Evolutionary conservation across 2,113 vertebrate species (phyloP).

Genomic region (Entomyzon cyanotis): DNA sequence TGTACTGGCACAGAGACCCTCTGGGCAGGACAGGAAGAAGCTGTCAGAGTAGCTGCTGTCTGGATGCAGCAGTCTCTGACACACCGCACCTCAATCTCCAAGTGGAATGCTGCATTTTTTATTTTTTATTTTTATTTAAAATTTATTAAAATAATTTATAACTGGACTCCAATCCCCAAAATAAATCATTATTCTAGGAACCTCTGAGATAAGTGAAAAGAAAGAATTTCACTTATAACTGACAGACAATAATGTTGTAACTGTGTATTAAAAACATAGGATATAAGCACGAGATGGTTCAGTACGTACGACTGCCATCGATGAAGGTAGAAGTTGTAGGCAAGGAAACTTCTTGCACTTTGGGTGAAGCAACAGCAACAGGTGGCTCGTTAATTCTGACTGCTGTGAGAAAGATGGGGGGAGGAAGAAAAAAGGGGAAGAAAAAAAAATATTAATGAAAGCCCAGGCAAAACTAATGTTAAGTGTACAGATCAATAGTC

Average conservation of each 20-base stretch:
- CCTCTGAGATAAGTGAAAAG: neutral
- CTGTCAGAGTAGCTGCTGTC: neutral
- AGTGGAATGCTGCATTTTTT: neutral
- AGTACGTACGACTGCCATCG: conserved; percentile 81
- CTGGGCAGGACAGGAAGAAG: neutral
- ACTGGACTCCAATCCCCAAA: neutral
- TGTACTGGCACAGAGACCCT: neutral
- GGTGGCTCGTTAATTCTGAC: conserved; percentile 72
- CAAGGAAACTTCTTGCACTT: conserved; percentile 73
- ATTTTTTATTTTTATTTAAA: too few relatives aligned
- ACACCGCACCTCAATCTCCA: neutral
- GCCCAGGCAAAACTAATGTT: neutral
- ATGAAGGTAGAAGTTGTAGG: conserved; percentile 72
- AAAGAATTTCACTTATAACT: neutral
- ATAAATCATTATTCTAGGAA: neutral
- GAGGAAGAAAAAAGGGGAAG: accelerated
- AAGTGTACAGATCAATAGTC: neutral
- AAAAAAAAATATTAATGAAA: neutral
- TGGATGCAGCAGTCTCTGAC: neutral
- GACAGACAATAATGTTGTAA: neutral
- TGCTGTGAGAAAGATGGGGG: conserved; percentile 32
- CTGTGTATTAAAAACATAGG: neutral
- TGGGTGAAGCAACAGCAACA: conserved; percentile 73
- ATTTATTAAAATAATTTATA: neutral
- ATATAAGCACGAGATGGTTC: neutral